These are phyloP conservation scores for Trachelus iudaicus DNA, from an alignment of 2,888 invertebrate species.

Conservation along the genomic window DNA sequence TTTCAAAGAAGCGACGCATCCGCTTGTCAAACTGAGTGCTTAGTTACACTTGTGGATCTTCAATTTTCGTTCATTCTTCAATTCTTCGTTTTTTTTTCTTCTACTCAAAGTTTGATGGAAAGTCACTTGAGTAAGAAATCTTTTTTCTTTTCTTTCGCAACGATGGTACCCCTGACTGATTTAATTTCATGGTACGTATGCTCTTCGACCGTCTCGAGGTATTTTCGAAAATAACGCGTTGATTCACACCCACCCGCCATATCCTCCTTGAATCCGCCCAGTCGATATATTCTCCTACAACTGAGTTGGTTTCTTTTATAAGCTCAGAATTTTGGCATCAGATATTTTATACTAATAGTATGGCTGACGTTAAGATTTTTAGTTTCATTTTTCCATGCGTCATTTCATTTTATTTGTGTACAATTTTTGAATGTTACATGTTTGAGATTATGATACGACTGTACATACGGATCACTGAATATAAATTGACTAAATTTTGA, in stretches of 20 bases:
- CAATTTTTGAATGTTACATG: not conserved
- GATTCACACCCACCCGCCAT: slow-evolving; percentile 14
- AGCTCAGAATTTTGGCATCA: slow-evolving; percentile 16
- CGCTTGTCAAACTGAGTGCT: not conserved
- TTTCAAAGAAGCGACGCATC: not conserved
- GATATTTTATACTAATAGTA: not conserved
- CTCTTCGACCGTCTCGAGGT: not conserved
- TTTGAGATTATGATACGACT: not conserved
- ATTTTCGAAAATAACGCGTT: slow-evolving; percentile 18
- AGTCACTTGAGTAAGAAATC: not conserved
- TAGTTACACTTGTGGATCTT: not conserved
- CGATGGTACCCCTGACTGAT: not conserved
- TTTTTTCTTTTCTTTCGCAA: not conserved
- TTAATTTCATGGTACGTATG: not conserved
- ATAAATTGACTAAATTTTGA: too few relatives aligned
- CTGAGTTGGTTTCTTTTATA: slow-evolving; percentile 18
- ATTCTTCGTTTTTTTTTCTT: not conserved
- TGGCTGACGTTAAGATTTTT: not conserved
- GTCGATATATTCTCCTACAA: slow-evolving; percentile 8
- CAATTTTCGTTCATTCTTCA: not conserved
- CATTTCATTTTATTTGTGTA: not conserved
- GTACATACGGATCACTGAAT: not conserved
- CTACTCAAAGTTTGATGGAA: not conserved
- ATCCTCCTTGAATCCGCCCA: not conserved
- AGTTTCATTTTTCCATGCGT: not conserved